Evolutionary conservation across 1,140 invertebrate genomes (phyloP).

Genomic region (Drosophila willistoni): DNA sequence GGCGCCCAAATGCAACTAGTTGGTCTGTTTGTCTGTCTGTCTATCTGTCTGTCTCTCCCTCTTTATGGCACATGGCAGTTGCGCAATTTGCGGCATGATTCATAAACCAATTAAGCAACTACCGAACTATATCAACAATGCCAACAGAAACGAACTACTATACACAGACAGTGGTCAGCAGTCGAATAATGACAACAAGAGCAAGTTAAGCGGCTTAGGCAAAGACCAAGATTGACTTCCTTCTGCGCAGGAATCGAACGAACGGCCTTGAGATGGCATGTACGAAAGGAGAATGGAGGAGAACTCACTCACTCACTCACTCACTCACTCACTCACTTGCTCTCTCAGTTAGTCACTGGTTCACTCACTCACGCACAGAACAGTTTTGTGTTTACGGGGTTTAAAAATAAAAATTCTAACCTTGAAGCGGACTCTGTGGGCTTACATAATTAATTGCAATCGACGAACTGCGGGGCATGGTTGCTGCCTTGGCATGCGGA

Average conservation of each 20-base stretch:
- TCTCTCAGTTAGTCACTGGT: not conserved
- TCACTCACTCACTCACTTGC: too few relatives aligned
- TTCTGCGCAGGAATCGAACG: slow-evolving; percentile 2
- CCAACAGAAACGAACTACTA: slow-evolving; percentile 3
- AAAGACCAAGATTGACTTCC: not conserved
- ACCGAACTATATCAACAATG: not conserved
- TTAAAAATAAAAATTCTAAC: slow-evolving; percentile 9
- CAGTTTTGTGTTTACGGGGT: slow-evolving; percentile 7
- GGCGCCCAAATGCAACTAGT: slow-evolving; percentile 13
- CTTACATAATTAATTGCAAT: slow-evolving; percentile 14
- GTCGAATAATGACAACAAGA: not conserved
- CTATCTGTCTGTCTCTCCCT: too few relatives aligned
- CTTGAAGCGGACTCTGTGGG: slow-evolving; percentile 6
- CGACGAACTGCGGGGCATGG: slow-evolving; percentile 1
- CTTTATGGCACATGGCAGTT: slow-evolving; percentile 1
- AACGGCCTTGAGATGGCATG: slow-evolving; percentile 3
- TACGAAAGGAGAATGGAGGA: slow-evolving; percentile 7
- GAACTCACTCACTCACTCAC: slow-evolving; percentile 4
- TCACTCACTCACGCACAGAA: slow-evolving; percentile 7
- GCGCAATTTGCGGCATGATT: slow-evolving; percentile 1
- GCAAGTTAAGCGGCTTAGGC: not conserved
- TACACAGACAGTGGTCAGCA: not conserved
- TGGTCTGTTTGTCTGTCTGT: not conserved
- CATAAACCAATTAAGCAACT: slow-evolving; percentile 6
- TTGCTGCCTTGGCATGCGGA: not conserved